Base-by-base conservation (phyloP, 2,888 invertebrate species). In the Phlogophora meticulosa region DNA sequence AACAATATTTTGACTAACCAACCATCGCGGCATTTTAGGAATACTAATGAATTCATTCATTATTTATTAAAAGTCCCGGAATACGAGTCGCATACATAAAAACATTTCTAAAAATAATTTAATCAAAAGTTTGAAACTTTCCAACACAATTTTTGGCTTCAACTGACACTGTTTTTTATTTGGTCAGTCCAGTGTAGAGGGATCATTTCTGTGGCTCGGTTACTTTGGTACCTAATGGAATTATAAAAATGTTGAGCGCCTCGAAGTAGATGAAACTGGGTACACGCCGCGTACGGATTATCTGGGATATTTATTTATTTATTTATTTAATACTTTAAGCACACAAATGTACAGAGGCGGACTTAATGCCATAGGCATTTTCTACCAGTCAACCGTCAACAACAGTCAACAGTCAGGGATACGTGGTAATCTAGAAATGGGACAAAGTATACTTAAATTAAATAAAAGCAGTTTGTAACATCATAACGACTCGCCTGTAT, bases 51-150 rank as follows among this genome's bases (percentile, higher is more conserved):
- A n/a, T n/a, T n/a, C n/a, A n/a, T n/a, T n/a, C n/a, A n/a, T n/a
- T n/a, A n/a, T n/a, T n/a, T n/a, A n/a, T n/a, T n/a, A n/a, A n/a
- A n/a, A n/a, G n/a, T n/a, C n/a, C n/a, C n/a, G n/a, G n/a, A n/a
- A n/a, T n/a, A n/a, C n/a, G n/a, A n/a, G n/a, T n/a, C n/a, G n/a
- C n/a, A n/a, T n/a, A 38, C 9, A 24, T 10, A 11, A 22, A 58
- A 67, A 49, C n/a, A 1, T 46, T 46, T 15, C 17, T 42, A 55
- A 72, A 49, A 60, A 60, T 69, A 69, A 52, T 68, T 69, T 61
- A 53, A 61, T 76, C 56, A 60, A 76, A 60, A 52, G 7, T 56
- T 53, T 38, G 0, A 13, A 45, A 51, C 49, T 43, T 59, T 20
- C 15, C 28, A 20, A 36, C 38, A 56, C 24, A 46, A 36, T 74